Base-by-base conservation (phyloP, 2,888 invertebrate genomes). In the Lypha dubia region DNA sequence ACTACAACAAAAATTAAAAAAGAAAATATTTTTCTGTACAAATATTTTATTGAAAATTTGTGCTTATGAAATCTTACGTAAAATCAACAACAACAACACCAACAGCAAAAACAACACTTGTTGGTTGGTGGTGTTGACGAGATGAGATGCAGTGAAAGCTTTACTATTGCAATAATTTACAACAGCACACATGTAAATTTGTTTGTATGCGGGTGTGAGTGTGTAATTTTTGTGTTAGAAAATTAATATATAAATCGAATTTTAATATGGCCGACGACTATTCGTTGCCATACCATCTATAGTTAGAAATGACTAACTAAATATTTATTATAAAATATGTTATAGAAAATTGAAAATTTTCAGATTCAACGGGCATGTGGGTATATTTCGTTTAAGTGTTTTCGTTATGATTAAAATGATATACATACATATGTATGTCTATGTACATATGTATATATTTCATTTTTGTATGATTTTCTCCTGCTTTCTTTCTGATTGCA, bases 81-180 rank as follows among this genome's bases (percentile, higher is more conserved):
- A 71, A 70, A 70, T 15, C 35, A 15, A 44, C 17, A 44, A 60
- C 28, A 28, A 28, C 28, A 28, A 28, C 5, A 28, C 2, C 2
- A 28, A 28, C 28, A 15, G 7, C 15, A 28, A 4, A n/a, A 35
- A 58, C 20, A 8, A 5, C 6, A 28, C 13, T n/a, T 51, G 35
- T 20, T 17, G 41, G 49, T 9, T 20, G 49, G 28, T 28, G 28
- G 28, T 5, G 28, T 4, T 28, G 28, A n/a, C n/a, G n/a, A n/a
- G 49, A 35, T 53, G 53, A 74, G 79, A 32, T 60, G 79, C 63
- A 65, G 74, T 49, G 68, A 73, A 49, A 70, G 63, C 70, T 70
- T 74, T 63, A 46, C 49, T 28, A 11, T 51, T 58, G 15, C 32
- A 68, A 24, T 49, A 68, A 49, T 67, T 60, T 56, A 38, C 41